These are phyloP conservation scores for Danaus chrysippus DNA, from an alignment of 2,888 invertebrate genomes.

Conservation along the genomic window DNA sequence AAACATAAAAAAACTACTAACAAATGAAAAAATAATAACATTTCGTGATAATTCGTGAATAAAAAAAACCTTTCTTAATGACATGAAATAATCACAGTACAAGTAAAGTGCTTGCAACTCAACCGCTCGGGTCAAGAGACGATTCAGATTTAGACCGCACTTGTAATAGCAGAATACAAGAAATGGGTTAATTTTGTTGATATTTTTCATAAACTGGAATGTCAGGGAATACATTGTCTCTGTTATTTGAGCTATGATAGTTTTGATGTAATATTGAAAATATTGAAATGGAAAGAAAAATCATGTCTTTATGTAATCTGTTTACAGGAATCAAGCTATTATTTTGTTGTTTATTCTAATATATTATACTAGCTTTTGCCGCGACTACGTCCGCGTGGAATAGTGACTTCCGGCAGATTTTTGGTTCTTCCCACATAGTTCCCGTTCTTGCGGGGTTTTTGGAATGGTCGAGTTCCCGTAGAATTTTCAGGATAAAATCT, in stretches of 20 bases:
- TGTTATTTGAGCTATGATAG: constrained; percentile 1
- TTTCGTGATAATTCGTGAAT: background rate
- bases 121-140: constrained; percentile 17
- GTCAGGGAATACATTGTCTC: background rate
- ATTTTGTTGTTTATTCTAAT: too few relatives aligned
- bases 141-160: constrained; percentile 4
- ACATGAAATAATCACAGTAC: background rate
- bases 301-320: constrained; percentile 3
- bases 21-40: background rate
- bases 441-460: too few relatives aligned
- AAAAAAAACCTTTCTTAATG: too few relatives aligned
- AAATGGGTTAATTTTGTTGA: constrained; percentile 2
- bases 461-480: too few relatives aligned
- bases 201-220: background rate
- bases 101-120: constrained; percentile 8
- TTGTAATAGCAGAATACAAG: background rate
- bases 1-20: too few relatives aligned
- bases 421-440: too few relatives aligned
- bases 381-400: too few relatives aligned
- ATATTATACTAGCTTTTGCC: too few relatives aligned
- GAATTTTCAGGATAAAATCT: too few relatives aligned
- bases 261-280: background rate
- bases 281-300: constrained; percentile 16
- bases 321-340: too few relatives aligned
- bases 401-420: too few relatives aligned